These are phyloP conservation scores for Drosophila neotestacea DNA, from an alignment of 2,888 invertebrate species.

Conservation along the genomic window DNA sequence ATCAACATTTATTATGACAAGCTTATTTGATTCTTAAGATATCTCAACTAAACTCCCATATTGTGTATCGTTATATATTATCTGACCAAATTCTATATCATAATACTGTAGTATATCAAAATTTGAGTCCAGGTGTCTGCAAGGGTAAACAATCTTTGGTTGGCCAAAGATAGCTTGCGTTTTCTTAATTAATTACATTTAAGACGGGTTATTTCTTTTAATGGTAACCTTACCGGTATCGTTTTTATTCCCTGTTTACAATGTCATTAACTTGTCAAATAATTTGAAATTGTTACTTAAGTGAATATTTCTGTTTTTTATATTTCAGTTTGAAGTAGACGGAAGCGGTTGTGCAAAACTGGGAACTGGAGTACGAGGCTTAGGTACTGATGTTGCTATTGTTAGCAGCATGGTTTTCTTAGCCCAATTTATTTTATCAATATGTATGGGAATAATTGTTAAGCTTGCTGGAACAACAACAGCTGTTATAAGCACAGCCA, in stretches of 20 bases:
- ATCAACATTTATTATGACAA: too few relatives aligned
- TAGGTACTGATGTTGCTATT: constrained; percentile 97
- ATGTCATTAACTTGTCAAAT: neutral
- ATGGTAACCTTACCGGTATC: too few relatives aligned
- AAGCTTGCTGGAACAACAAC: constrained; percentile 93
- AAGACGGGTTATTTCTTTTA: too few relatives aligned
- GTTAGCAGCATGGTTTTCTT: constrained; percentile 98
- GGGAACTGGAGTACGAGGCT: constrained; percentile 90
- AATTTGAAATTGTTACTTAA: neutral
- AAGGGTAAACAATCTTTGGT: too few relatives aligned
- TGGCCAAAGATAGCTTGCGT: too few relatives aligned
- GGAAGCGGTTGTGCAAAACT: constrained; percentile 86
- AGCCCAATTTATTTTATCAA: constrained; percentile 95
- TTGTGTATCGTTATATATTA: too few relatives aligned
- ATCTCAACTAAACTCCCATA: too few relatives aligned
- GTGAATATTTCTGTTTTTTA: neutral
- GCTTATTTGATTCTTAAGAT: too few relatives aligned
- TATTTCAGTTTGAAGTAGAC: constrained; percentile 87
- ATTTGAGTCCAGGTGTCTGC: too few relatives aligned
- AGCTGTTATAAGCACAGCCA: constrained; percentile 94
- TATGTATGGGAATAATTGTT: constrained; percentile 94
- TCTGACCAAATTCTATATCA: too few relatives aligned
- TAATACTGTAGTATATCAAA: too few relatives aligned
- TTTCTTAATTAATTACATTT: too few relatives aligned
- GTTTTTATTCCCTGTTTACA: neutral